A percentile compares a stretch with the other conserved stretches of the same genome.
Conservation (phyloP, 2,888 invertebrate genomes). For the Schizotus pectinicornis region DNA sequence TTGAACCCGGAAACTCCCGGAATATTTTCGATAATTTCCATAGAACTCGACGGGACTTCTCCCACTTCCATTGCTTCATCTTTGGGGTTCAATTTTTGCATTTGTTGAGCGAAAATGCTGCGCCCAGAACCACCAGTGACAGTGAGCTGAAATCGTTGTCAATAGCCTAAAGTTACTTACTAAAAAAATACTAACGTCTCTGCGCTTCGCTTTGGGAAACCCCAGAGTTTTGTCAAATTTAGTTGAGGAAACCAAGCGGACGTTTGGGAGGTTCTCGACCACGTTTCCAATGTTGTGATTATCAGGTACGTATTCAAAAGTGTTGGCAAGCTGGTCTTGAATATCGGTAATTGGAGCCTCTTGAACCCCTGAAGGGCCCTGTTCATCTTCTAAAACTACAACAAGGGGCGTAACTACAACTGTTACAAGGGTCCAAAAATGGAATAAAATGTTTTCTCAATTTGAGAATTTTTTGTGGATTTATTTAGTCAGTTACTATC, state of each 20-base stretch:
- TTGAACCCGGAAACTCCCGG: slow-evolving; percentile 30
- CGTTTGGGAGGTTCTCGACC: slow-evolving; percentile 61
- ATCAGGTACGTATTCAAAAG: slow-evolving; percentile 58
- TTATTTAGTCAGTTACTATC: no score
- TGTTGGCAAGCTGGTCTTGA: slow-evolving; percentile 50
- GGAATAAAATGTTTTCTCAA: no score
- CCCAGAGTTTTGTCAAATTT: slow-evolving; percentile 50
- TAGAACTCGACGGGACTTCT: no score
- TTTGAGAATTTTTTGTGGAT: no score
- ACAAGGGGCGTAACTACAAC: no score
- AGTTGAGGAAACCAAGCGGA: slow-evolving; percentile 36
- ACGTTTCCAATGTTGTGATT: slow-evolving; percentile 63
- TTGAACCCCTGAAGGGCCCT: slow-evolving; percentile 11
- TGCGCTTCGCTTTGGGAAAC: slow-evolving; percentile 62
- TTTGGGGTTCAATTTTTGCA: slow-evolving; percentile 53
- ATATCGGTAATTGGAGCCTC: slow-evolving; percentile 33
- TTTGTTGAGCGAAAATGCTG: slow-evolving; percentile 63
- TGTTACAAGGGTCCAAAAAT: no score
- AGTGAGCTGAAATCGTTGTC: no score
- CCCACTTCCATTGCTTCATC: no score
- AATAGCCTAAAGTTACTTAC: slow-evolving; percentile 2
- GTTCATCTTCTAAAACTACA: background rate
- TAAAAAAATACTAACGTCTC: slow-evolving; percentile 48
- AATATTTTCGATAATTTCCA: no score
- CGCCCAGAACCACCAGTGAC: no score